A percentile compares a stretch with the other conserved stretches of the same genome.
These are phyloP conservation scores for Plemyria rubiginata DNA, from an alignment of 2,888 invertebrate species.

Conservation along the genomic window DNA sequence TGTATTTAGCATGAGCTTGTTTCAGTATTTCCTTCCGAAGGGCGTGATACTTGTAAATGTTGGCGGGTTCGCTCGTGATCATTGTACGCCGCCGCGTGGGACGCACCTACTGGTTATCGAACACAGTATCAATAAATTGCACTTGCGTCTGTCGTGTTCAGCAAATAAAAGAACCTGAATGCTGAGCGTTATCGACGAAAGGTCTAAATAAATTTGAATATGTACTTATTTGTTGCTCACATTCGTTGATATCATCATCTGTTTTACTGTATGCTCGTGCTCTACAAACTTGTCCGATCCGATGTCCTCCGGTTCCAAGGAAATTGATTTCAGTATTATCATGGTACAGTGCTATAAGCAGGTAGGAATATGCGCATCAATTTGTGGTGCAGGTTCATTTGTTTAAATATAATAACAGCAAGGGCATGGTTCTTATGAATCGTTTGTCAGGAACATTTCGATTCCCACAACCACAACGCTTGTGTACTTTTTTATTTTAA, in stretches of 20 bases:
- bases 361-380: constrained; percentile 28
- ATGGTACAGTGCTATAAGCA: constrained; percentile 2
- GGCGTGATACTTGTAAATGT: constrained; percentile 65
- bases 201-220: constrained; percentile 79
- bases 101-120: constrained; percentile 79
- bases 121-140: constrained; percentile 82
- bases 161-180: constrained; percentile 75
- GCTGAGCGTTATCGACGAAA: constrained; percentile 74
- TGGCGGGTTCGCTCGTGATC: constrained; percentile 58
- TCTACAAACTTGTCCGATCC: constrained; percentile 38
- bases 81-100: constrained; percentile 72
- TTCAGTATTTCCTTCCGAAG: constrained; percentile 72
- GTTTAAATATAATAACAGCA: constrained; percentile 41
- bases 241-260: constrained; percentile 75
- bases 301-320: constrained; percentile 20
- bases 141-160: constrained; percentile 75
- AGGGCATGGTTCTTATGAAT: constrained; percentile 40
- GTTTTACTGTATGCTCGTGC: constrained; percentile 36
- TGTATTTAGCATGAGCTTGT: constrained; percentile 73
- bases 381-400: constrained; percentile 37
- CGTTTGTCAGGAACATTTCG: constrained; percentile 59
- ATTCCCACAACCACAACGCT: constrained; percentile 51
- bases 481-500: constrained; percentile 67
- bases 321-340: constrained; percentile 11
- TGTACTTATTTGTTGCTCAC: constrained; percentile 71